Percentiles rank a stretch among this genome's conserved stretches.
phyloP scores from a whole-genome alignment of 2,888 invertebrate genomes.

The Lasioglossum malachurum region DNA sequence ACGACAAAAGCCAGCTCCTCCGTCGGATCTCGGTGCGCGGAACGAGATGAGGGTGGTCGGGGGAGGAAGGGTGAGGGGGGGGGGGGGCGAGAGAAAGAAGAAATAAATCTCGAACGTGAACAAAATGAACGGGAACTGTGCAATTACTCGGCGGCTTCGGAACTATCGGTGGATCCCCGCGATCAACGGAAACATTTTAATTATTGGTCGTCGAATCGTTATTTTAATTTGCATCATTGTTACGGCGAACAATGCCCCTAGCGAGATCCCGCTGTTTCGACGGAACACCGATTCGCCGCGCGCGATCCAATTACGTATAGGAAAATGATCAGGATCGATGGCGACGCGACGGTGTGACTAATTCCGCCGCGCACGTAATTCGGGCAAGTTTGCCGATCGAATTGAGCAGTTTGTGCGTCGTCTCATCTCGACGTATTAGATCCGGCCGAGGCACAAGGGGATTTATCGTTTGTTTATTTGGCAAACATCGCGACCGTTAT shows the following conservation, averaged over 20 bases:
- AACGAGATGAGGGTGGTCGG: background rate
- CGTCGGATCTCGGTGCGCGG: constrained; percentile 42
- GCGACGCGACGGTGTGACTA: background rate
- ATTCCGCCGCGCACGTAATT: constrained; percentile 9
- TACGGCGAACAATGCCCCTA: background rate
- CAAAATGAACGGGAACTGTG: constrained; percentile 57
- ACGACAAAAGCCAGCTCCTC: constrained; percentile 66
- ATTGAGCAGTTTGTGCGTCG: constrained; percentile 26
- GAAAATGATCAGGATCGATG: background rate
- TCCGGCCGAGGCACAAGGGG: background rate
- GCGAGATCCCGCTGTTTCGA: background rate
- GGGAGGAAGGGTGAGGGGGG: background rate
- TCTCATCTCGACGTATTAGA: constrained; percentile 20
- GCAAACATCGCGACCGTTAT: constrained; percentile 53
- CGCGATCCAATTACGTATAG: background rate
- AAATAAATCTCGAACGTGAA: constrained; percentile 64
- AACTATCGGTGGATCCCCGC: constrained; percentile 34
- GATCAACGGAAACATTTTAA: constrained; percentile 40
- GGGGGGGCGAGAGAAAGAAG: constrained; percentile 45
- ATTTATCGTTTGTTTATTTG: constrained; percentile 57
- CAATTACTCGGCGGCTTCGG: constrained; percentile 59
- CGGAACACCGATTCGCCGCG: background rate
- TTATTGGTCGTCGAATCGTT: constrained; percentile 19
- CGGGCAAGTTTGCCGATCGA: constrained; percentile 38
- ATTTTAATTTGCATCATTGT: constrained; percentile 34